Evolutionary conservation across 1,140 invertebrate species (phyloP), one percentile per base, ranked within the genome.

Genomic region (Hyles euphorbiae): DNA sequence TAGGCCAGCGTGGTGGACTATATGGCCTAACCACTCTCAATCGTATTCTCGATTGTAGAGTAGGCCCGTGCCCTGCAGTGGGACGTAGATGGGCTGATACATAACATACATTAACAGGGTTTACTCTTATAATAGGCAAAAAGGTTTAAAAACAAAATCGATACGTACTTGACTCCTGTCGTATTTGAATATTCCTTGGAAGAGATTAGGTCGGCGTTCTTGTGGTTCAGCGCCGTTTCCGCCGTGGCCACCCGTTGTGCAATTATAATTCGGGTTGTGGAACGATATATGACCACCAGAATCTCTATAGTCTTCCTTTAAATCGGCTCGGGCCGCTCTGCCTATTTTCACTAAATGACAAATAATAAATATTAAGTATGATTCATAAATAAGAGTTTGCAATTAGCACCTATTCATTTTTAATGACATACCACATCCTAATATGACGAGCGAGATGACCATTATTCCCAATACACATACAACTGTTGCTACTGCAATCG

Each of bases 161-260:
- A 22, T 22, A 7, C 32, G 34, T 80, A 90, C 89, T 81, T 89
- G 87, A 53, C 68, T 84, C 53, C 80, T 87, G 64, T 90, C 89
- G 52, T 89, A 90, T 70, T 89, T 90, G 70, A 89, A 90, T 60
- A 89, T 87, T n/a, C 81, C 82, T 34, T 87, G 86, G 55, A 89
- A 86, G 1, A 84, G 74, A 59, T 83, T 83, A 33, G 68, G 74
- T 10, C 83, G 72, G 10, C 86, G 72, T 10, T 89, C 83, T 8
- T 64, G 32, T 10, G 58, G 62, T 45, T 81, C 73, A 4, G 66
- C 63, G 34, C 54, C 53, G 11, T 48, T 48, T 34, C 61, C 50
- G 10, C 67, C 51, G 34, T 66, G 67, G 4, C 61, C 67, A 8
- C 74, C 75, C 0, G 65, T 69, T 34, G 71, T 64, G 57, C 81